A percentile compares a stretch with the other conserved stretches of the same genome.
Evolutionary conservation across 2,797 vertebrate species (phyloP).

Genomic region (Microctenopoma stevenorrisi): DNA sequence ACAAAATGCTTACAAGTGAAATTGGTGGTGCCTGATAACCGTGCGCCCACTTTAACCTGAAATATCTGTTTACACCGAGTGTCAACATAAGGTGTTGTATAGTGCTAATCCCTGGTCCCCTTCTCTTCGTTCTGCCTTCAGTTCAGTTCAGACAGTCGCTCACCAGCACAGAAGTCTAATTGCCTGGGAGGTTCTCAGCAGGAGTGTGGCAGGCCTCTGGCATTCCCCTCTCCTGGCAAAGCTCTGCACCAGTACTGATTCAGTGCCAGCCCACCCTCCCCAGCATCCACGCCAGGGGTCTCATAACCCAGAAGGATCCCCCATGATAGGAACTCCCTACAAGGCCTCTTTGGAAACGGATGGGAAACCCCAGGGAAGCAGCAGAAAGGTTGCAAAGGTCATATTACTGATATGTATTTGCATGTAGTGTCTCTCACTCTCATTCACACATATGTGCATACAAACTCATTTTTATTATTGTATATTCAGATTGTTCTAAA

Average conservation of each 20-base stretch:
- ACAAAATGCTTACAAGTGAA: conserved; percentile 58
- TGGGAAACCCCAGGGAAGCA: conserved; percentile 68
- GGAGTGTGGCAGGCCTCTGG: conserved; percentile 71
- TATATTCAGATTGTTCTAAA: conserved; percentile 4
- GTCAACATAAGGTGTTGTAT: conserved; percentile 54
- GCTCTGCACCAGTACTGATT: conserved; percentile 56
- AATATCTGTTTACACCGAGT: conserved; percentile 51
- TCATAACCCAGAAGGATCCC: conserved; percentile 72
- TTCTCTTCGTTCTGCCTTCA: conserved; percentile 27
- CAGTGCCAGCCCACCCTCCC: conserved; percentile 62
- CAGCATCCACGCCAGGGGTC: conserved; percentile 66
- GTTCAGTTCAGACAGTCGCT: conserved; percentile 44
- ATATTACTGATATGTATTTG: conserved; percentile 39
- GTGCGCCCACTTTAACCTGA: conserved; percentile 48
- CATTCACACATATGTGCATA: neutral
- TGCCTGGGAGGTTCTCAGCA: conserved; percentile 73
- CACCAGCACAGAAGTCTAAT: conserved; percentile 63
- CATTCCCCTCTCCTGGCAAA: conserved; percentile 70
- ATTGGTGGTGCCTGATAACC: conserved; percentile 42
- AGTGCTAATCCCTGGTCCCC: conserved; percentile 43
- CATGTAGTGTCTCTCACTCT: conserved; percentile 21
- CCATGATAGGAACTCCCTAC: conserved; percentile 64
- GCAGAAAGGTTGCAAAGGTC: conserved; percentile 74
- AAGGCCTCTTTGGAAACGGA: conserved; percentile 70
- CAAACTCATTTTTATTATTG: neutral